Base-by-base conservation (phyloP, 2,888 invertebrate species). In the Coenonympha glycerion region DNA sequence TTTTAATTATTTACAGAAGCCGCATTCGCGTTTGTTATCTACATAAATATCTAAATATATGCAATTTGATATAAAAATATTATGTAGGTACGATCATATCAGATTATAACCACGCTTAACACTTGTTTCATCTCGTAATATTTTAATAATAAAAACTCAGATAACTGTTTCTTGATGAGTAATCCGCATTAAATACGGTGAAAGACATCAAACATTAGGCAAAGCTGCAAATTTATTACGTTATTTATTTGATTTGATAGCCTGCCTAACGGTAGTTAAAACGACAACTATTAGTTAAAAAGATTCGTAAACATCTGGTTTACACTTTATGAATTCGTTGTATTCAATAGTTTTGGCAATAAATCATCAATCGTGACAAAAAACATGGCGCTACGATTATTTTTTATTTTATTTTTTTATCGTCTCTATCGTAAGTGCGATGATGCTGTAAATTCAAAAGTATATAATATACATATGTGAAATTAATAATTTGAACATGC, bases 221-320 rank as follows among this genome's bases (percentile, higher is more conserved):
- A 73, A 79, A 79, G 73, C 75, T 69, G 47, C 42, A 52, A 73
- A 78, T 79, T 77, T 79, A 77, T 75, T 64, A 61, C 62, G 53
- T 50, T 53, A 60, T 58, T 75, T 64, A 61, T 62, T 52, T 50
- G 53, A 60, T 58, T 70, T 59, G 46, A 61, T 57, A 53, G 55
- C 60, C 54, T 57, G 33, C 48, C 42, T 69, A 71, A 69, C 67
- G 69, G 67, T 67, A 48, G 50, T 56, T 30, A 56, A 51, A 54
- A 54, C 47, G 57, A 57, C 56, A 54, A 44, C 46, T 55, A 57
- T 57, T 49, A 56, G 49, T 52, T 41, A 51, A 60, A 48, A 55
- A 45, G 47, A 49, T 48, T 52, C 30, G 47, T 47, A 49, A 57
- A 45, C 50, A 55, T 53, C 49, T 55, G 45, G 48, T 58, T 48